Evolutionary conservation across 1,140 invertebrate genomes (phyloP), one percentile per base, ranked within the genome.

Genomic region (Archegozetes longisetosus): DNA sequence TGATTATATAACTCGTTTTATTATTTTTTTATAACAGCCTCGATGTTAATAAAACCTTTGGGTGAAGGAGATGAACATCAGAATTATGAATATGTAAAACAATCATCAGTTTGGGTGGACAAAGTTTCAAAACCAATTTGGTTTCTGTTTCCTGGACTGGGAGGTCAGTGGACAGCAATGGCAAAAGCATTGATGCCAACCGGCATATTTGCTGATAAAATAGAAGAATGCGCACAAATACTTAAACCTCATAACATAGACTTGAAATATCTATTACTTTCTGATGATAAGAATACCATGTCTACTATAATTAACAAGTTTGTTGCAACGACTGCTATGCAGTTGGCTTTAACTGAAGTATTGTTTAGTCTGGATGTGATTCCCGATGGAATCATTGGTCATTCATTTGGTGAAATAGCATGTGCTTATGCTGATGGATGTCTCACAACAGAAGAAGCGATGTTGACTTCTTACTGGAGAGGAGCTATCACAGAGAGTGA

Each of bases 81-180:
- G 54, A 40, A 17, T 13, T n/a, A 17, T n/a, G 20, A 46, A 12
- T 6, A 55, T 9, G 12, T 54, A 17, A 13, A 55, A 14, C 13
- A 55, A 12, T 14, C n/a, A n/a, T n/a, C n/a, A 6, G 32, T 61
- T 32, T 24, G 48, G n/a, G n/a, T n/a, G 55, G 12, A 55, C 22
- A 12, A 13, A 57, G 26, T 63, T 63, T 58, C 72, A 73, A 27
- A 65, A 65, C n/a, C 78, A 85, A 23, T 89, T 89, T 0, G 73
- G 95, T 29, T 95, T 88, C 86, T 95, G 81, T 71, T 77, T 95
- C 46, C 92, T 73, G 85, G 89, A 50, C 96, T 97, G 91, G 93
- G 96, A 90, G 94, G 94, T 29, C 93, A 97, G 74, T 97, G 92
- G 92, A 75, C 82, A 50, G 89, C 87, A 62, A 97, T 97, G 91